phyloP scores from a whole-genome alignment of 2,888 invertebrate genomes.

The Actias luna region DNA sequence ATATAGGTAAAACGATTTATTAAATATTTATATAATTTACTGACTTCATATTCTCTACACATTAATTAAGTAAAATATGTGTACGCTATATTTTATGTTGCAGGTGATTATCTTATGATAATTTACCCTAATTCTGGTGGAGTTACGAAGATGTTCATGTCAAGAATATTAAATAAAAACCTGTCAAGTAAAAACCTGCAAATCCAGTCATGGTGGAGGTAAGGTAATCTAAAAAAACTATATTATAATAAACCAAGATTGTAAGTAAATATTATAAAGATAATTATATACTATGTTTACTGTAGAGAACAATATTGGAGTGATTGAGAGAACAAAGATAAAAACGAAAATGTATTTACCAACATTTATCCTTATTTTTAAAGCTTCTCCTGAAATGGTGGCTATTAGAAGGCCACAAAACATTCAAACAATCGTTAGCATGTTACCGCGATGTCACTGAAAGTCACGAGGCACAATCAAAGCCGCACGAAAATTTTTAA shows the following conservation, averaged over 20 bases:
- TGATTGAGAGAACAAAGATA: neutral
- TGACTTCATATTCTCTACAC: neutral
- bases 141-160: no score
- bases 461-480: conserved; percentile 34
- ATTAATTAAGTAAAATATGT: neutral
- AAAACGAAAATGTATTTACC: neutral
- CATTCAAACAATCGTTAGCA: neutral
- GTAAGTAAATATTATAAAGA: neutral
- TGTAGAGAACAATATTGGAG: neutral
- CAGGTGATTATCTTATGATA: neutral
- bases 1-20: conserved; percentile 18
- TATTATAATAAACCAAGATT: neutral
- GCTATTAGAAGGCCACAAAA: neutral
- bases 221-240: neutral
- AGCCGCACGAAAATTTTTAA: conserved; percentile 53
- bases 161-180: no score
- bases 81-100: neutral
- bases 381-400: neutral
- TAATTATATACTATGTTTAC: neutral
- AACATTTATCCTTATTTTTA: neutral
- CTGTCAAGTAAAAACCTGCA: no score
- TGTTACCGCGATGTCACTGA: conserved; percentile 26
- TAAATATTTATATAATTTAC: neutral
- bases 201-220: neutral
- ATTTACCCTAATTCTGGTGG: neutral